Evolutionary conservation across 2,888 invertebrate genomes (phyloP).

Genomic region (Synanthedon tipuliformis): DNA sequence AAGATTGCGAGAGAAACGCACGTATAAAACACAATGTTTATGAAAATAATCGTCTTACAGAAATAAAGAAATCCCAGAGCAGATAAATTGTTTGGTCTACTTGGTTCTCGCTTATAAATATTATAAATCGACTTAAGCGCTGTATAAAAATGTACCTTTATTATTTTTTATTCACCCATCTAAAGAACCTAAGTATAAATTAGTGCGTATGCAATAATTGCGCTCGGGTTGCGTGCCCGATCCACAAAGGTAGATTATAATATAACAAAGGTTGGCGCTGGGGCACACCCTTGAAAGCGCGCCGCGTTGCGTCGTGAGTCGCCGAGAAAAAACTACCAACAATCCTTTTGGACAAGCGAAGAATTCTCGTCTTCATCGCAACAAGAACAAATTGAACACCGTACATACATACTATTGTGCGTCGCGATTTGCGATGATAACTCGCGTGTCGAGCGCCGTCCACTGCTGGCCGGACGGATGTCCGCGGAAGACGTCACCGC

Average conservation of each 20-base stretch:
- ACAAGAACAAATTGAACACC: conserved; percentile 66
- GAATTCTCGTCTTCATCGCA: conserved; percentile 60
- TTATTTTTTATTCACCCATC: conserved; percentile 12
- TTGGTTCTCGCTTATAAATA: neutral
- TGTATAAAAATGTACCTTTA: too few relatives aligned
- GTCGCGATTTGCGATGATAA: conserved; percentile 65
- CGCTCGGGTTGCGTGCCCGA: conserved; percentile 21
- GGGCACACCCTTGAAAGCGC: conserved; percentile 28
- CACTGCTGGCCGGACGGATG: conserved; percentile 13
- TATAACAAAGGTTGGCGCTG: conserved; percentile 16
- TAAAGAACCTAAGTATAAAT: conserved; percentile 22
- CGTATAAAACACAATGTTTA: too few relatives aligned
- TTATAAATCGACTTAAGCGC: conserved; percentile 3
- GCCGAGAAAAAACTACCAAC: conserved; percentile 52
- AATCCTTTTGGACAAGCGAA: conserved; percentile 56
- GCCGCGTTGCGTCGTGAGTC: conserved; percentile 30
- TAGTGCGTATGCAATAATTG: conserved; percentile 33
- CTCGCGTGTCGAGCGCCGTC: conserved; percentile 53
- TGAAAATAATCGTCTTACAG: neutral
- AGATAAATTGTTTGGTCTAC: neutral
- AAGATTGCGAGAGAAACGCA: too few relatives aligned
- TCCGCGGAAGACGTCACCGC: neutral
- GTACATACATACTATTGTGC: conserved; percentile 48
- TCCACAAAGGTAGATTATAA: conserved; percentile 11
- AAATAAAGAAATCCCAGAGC: neutral